Evolutionary conservation across 1,140 invertebrate species (phyloP), one percentile per base, ranked within the genome.

Genomic region (Trinorchestia longiramus): DNA sequence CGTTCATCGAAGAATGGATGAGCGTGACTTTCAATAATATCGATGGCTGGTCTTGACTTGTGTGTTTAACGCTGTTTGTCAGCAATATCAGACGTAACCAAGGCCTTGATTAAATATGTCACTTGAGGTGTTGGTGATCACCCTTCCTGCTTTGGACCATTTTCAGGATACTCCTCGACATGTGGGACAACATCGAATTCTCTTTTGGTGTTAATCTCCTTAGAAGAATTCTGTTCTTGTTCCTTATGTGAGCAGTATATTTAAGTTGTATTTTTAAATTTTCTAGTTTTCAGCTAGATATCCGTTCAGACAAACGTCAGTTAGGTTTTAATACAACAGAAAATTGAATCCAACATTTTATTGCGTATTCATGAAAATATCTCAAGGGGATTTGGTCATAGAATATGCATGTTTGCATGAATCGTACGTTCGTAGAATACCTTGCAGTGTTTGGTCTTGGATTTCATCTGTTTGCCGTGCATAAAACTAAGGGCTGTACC

Each of bases 101-200:
- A 77, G 62, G 62, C 62, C 62, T 77, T 77, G 62, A 77, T 77
- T 77, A 77, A 77, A 77, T 77, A 77, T 77, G 62, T 77, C 62
- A 77, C 62, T 77, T 11, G 62, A 77, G 62, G 62, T 77, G 62
- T 19, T 77, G 62, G 62, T 77, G 62, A 77, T 77, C 62, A 77
- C 62, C 15, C 62, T 77, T 77, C 62, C 62, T 77, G 62, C 62
- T 77, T 77, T 77, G 15, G 62, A 77, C 62, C 36, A 77, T 77
- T 77, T 77, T 77, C 62, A 23, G 62, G 62, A 77, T 77, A 77
- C 62, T 23, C 62, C 62, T 11, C 62, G 62, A 23, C 62, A 3
- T 77, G 36, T 77, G 62, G n/a, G 62, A 23, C 62, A 77, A 77
- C 62, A 77, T 36, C 62, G 62, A 36, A 28, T 53, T 77, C 28